These are phyloP conservation scores for Atta cephalotes DNA, from an alignment of 1,140 invertebrate species.

Conservation along the genomic window DNA sequence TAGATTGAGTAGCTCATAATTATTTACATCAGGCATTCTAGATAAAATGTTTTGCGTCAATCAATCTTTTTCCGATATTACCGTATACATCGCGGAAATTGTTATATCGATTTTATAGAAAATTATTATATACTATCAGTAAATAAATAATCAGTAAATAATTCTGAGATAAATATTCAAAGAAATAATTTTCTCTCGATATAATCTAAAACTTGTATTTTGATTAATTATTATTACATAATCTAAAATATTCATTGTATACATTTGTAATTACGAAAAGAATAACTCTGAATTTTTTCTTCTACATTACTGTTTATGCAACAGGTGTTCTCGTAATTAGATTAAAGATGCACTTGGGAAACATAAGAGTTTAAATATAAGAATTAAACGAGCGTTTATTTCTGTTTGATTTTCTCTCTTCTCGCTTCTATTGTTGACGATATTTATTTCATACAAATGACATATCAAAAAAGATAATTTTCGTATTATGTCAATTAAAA, in stretches of 20 bases:
- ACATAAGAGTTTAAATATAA: background rate
- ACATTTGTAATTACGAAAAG: background rate
- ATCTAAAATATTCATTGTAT: background rate
- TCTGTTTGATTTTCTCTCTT: background rate
- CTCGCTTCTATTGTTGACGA: background rate
- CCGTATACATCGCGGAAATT: background rate
- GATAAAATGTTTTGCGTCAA: background rate
- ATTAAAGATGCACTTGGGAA: background rate
- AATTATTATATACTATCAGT: background rate
- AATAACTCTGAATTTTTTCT: background rate
- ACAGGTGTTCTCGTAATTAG: constrained; percentile 18
- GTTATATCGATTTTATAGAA: background rate
- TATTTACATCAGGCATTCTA: constrained; percentile 16
- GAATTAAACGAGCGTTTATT: background rate
- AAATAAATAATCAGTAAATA: background rate
- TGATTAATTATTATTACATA: background rate
- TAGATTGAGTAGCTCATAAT: constrained; percentile 26
- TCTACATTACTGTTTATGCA: constrained; percentile 1
- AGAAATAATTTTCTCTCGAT: background rate
- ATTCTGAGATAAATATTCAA: background rate
- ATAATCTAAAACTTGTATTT: background rate
- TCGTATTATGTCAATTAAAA: background rate
- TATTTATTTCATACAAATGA: constrained; percentile 14
- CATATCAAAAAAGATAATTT: background rate
- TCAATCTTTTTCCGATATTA: background rate